A percentile compares a stretch with the other conserved stretches of the same genome.
Conservation (phyloP, 2,797 vertebrate genomes). For the Sebastes aleutianus region DNA sequence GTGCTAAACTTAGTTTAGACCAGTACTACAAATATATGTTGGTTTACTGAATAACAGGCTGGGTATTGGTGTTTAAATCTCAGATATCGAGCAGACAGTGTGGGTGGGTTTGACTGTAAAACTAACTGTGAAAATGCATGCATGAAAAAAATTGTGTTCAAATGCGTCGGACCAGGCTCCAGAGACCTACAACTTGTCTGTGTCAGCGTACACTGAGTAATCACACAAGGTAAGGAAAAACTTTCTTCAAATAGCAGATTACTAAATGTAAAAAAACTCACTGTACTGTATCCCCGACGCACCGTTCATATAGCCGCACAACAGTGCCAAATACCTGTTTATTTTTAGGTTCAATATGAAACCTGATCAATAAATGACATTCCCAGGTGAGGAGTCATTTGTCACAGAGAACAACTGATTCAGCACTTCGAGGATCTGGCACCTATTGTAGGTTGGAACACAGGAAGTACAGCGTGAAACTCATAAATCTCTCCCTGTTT, state of each 20-base stretch:
- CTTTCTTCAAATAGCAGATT: neutral
- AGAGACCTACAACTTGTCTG: neutral
- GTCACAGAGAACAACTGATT: constrained; percentile 30
- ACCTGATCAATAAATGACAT: constrained; percentile 51
- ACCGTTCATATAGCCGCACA: neutral
- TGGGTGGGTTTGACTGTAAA: neutral
- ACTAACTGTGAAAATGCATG: neutral
- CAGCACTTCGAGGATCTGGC: constrained; percentile 35
- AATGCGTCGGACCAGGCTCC: neutral
- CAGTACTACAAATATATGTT: neutral
- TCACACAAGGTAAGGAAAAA: neutral
- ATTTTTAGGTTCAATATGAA: constrained; percentile 6
- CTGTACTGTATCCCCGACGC: neutral
- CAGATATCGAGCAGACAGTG: neutral
- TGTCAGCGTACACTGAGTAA: neutral
- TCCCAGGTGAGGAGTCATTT: constrained; percentile 27
- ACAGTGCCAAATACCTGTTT: neutral
- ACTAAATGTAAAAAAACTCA: neutral
- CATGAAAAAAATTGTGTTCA: neutral
- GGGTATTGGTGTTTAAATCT: neutral
- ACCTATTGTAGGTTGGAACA: neutral
- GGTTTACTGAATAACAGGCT: no score
- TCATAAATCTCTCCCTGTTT: constrained; percentile 36
- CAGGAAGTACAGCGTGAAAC: constrained; percentile 7
- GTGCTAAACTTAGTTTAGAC: no score